These are phyloP conservation scores for Numenius phaeopus DNA, from an alignment of 2,797 vertebrate species.

Conservation along the genomic window DNA sequence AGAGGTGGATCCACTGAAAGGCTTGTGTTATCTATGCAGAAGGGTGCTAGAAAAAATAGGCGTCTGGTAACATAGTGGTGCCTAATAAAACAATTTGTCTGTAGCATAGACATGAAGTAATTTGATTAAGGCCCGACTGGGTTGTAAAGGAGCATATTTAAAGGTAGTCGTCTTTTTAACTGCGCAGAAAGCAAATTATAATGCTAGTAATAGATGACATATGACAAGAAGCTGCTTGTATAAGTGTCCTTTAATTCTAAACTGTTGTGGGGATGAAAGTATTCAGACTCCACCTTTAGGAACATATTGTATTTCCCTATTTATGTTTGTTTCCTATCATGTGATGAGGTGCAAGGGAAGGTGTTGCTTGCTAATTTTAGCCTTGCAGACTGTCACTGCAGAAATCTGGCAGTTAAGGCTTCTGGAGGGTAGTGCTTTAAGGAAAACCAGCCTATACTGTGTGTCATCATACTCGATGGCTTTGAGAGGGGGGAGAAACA, in stretches of 20 bases:
- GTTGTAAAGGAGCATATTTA: background rate
- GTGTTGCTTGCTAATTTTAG: slow-evolving; percentile 64
- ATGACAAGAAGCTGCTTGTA: background rate
- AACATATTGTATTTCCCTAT: slow-evolving; percentile 65
- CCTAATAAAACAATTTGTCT: background rate
- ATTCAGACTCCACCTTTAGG: slow-evolving; percentile 28
- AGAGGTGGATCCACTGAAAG: background rate
- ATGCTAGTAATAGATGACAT: background rate
- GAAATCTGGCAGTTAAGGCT: background rate
- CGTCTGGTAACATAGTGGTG: background rate
- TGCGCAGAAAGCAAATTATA: background rate
- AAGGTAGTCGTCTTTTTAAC: background rate
- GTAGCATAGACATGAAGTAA: background rate
- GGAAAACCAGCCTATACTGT: background rate
- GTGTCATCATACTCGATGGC: fast-evolving
- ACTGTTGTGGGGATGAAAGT: background rate
- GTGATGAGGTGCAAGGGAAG: slow-evolving; percentile 45
- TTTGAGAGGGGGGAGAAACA: background rate
- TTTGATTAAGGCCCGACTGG: background rate
- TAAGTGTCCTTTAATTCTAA: slow-evolving; percentile 35
- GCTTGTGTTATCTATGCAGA: background rate
- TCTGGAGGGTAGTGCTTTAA: background rate
- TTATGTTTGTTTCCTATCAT: slow-evolving; percentile 63
- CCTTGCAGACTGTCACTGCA: slow-evolving; percentile 22
- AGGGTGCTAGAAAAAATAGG: background rate